Evolutionary conservation across 2,113 vertebrate genomes (phyloP).

Genomic region (Osmerus eperlanus): DNA sequence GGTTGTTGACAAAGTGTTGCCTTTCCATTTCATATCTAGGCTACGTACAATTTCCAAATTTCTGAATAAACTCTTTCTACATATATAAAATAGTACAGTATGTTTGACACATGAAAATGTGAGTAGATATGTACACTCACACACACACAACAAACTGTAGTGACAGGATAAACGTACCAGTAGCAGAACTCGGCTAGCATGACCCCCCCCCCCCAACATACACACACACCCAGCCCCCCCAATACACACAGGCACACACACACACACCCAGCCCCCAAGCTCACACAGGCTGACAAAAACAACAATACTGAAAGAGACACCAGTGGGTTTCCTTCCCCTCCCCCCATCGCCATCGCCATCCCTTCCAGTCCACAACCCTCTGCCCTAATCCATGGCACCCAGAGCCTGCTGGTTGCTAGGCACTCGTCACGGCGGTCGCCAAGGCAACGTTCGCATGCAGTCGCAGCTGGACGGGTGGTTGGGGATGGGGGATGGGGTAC

Average conservation of each 20-base stretch:
- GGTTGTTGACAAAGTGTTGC: too few species aligned
- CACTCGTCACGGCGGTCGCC: constrained; percentile 64
- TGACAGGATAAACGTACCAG: too few species aligned
- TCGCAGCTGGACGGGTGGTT: constrained; percentile 55
- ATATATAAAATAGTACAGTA: too few species aligned
- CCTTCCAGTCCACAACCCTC: constrained; percentile 32
- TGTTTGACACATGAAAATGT: too few species aligned
- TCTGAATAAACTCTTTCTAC: too few species aligned
- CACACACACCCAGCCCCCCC: neutral
- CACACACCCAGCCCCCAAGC: too few species aligned
- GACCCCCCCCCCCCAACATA: too few species aligned
- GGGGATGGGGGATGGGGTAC: constrained; percentile 55
- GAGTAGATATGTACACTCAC: too few species aligned
- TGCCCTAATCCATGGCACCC: constrained; percentile 34
- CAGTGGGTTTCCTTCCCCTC: constrained; percentile 47
- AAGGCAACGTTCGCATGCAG: constrained; percentile 67
- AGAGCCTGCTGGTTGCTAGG: constrained; percentile 65
- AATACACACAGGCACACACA: neutral
- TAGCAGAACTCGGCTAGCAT: too few species aligned
- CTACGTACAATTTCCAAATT: too few species aligned
- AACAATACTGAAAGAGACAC: constrained; percentile 17
- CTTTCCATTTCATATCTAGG: too few species aligned
- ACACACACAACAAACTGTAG: too few species aligned
- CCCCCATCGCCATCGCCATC: constrained; percentile 9
- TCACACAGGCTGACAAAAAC: neutral